These are phyloP conservation scores for Hyles vespertilio DNA, from an alignment of 1,140 invertebrate genomes.

Conservation along the genomic window DNA sequence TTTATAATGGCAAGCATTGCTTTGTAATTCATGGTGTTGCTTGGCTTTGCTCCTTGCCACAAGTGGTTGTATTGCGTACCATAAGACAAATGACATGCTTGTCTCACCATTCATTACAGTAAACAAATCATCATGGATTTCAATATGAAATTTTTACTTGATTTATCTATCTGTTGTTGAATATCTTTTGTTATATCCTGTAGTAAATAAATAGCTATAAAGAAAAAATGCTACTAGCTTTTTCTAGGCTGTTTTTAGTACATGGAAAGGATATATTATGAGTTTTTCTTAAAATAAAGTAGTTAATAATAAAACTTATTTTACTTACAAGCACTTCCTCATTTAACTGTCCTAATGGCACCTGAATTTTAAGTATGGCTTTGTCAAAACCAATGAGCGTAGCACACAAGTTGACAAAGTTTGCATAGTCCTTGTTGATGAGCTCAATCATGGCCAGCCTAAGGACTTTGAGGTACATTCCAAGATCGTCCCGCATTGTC, in stretches of 20 bases:
- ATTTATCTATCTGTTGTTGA: not conserved
- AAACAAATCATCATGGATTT: too few relatives aligned
- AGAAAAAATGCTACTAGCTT: not conserved
- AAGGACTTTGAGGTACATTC: constrained; percentile 91
- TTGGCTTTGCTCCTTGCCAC: too few relatives aligned
- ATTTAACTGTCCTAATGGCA: constrained; percentile 85
- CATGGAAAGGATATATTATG: too few relatives aligned
- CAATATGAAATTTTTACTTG: not conserved
- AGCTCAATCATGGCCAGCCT: constrained; percentile 96
- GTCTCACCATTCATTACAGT: too few relatives aligned
- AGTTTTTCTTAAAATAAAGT: too few relatives aligned
- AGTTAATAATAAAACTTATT: constrained; percentile 6
- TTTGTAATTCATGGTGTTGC: too few relatives aligned
- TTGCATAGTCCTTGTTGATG: constrained; percentile 97
- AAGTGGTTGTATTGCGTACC: too few relatives aligned
- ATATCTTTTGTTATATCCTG: not conserved
- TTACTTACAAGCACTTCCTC: constrained; percentile 84
- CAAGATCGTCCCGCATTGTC: constrained; percentile 92
- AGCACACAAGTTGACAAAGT: constrained; percentile 97
- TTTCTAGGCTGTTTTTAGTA: not conserved
- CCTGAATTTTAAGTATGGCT: constrained; percentile 86
- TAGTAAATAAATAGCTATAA: not conserved
- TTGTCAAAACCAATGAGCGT: constrained; percentile 95
- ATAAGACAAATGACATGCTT: too few relatives aligned
- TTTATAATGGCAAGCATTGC: too few relatives aligned